A percentile compares a stretch with the other conserved stretches of the same genome.
These are phyloP conservation scores for Actinopyga echinites DNA, from an alignment of 53 echinoderm and acorn worm species.

Conservation along the genomic window DNA sequence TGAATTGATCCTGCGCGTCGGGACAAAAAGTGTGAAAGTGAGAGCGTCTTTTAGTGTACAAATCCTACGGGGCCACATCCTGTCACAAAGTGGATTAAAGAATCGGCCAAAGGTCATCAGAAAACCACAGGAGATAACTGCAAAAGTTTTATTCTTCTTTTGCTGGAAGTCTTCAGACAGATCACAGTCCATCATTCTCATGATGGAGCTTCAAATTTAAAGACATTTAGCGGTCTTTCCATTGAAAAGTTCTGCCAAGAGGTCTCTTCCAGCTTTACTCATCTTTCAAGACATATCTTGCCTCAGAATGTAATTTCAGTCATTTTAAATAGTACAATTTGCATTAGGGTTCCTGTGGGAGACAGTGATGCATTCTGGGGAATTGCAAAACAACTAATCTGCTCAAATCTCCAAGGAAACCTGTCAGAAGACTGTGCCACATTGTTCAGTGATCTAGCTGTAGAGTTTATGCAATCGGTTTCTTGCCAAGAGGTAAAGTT, in stretches of 20 bases:
- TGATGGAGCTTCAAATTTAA: not conserved
- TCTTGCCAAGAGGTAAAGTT: not conserved
- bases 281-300: slow-evolving; percentile 1
- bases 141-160: not conserved
- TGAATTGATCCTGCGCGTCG: too few relatives aligned
- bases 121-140: slow-evolving; percentile 7
- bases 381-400: not conserved
- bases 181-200: not conserved
- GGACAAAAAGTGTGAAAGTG: too few relatives aligned
- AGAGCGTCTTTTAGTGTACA: too few relatives aligned
- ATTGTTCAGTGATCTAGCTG: not conserved
- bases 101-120: not conserved
- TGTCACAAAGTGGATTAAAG: not conserved
- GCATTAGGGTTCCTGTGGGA: not conserved
- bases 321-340: not conserved
- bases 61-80: too few relatives aligned
- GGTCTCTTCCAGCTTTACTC: not conserved
- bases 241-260: not conserved
- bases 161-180: not conserved
- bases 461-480: not conserved
- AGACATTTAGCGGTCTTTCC: not conserved
- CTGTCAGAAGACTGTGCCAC: not conserved
- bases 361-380: not conserved
- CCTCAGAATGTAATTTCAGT: not conserved
- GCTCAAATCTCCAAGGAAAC: slow-evolving; percentile 9